phyloP scores from a whole-genome alignment of 2,113 vertebrate genomes.

The Ariopsis seemanni region DNA sequence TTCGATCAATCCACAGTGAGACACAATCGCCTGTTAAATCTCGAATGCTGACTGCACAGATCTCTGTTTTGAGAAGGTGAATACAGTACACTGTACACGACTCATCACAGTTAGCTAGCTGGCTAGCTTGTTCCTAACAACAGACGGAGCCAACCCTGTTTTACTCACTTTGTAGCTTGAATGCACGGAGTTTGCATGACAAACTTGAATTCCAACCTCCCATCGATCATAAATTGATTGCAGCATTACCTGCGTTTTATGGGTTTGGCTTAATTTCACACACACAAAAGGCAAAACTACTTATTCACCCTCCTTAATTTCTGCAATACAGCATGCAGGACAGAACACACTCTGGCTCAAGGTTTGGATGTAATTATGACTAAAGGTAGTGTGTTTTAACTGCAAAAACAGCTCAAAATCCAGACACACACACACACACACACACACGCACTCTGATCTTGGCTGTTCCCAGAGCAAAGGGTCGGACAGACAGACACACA shows the following conservation, averaged over 20 bases:
- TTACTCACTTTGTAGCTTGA: not conserved
- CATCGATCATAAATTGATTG: not conserved
- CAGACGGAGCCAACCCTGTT: not conserved
- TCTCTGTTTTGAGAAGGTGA: not conserved
- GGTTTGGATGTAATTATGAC: conserved; percentile 61
- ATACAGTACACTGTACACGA: not conserved
- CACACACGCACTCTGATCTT: conserved; percentile 68
- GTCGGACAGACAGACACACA: conserved; percentile 68
- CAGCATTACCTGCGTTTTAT: not conserved
- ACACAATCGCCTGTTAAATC: not conserved
- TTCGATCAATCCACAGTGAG: too few relatives aligned
- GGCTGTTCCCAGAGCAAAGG: conserved; percentile 58
- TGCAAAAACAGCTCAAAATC: not conserved
- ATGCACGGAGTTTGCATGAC: not conserved
- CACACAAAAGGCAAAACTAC: conserved; percentile 27
- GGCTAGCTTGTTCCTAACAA: not conserved
- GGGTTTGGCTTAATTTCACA: conserved; percentile 41
- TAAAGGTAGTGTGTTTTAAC: not conserved
- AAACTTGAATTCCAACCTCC: not conserved
- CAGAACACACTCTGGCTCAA: not conserved
- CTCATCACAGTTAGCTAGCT: not conserved
- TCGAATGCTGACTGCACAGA: not conserved
- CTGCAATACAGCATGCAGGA: not conserved
- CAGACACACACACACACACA: conserved; percentile 48
- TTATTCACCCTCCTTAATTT: not conserved